Conservation (phyloP, 2,797 vertebrate species). For the Lutjanus argentimaculatus region DNA sequence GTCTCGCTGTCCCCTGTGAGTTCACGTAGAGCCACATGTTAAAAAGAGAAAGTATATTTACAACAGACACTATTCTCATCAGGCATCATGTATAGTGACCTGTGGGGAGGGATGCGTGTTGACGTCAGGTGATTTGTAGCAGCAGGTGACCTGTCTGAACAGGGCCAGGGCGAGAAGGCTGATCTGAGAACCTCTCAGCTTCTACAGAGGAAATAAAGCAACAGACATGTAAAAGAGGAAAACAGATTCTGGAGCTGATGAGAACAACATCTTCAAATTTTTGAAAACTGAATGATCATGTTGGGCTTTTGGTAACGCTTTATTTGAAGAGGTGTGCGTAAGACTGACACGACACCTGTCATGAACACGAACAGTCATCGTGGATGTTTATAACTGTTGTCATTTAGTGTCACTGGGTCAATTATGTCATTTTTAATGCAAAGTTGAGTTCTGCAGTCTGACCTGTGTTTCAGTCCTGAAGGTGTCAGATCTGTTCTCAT, state of each 20-base stretch:
- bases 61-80: no score
- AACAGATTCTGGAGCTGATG: no score
- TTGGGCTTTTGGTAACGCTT: no score
- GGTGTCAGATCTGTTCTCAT: constrained; percentile 37
- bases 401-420: no score
- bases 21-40: fast-evolving
- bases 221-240: background rate
- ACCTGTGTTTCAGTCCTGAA: constrained; percentile 74
- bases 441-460: constrained; percentile 7
- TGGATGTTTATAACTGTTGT: no score
- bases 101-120: constrained; percentile 45
- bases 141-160: constrained; percentile 81
- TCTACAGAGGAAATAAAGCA: constrained; percentile 45
- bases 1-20: constrained; percentile 52
- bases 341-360: no score
- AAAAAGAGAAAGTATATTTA: background rate
- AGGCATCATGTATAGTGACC: constrained; percentile 60
- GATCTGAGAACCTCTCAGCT: constrained; percentile 44
- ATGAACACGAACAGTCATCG: no score
- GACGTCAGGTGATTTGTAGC: constrained; percentile 56
- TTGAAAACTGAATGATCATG: no score
- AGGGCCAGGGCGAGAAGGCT: constrained; percentile 74
- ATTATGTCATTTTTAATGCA: no score
- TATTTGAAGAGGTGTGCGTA: no score
- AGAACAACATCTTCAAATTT: no score